Percentiles rank a stretch among this genome's conserved stretches.
Conservation (phyloP, 2,888 invertebrate genomes). For the Tenthredo distinguenda region DNA sequence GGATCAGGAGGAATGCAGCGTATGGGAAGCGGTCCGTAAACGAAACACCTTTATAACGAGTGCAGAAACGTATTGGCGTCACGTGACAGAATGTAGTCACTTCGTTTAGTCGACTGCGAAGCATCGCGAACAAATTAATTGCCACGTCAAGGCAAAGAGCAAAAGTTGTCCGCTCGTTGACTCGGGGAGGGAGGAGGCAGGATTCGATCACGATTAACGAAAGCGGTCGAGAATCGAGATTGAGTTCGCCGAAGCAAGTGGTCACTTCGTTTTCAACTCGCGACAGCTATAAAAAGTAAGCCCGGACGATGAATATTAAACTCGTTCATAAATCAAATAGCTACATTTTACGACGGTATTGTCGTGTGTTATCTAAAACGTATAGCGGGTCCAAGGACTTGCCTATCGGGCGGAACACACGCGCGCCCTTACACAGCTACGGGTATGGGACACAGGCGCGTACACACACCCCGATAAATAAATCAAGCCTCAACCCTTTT, state of each 20-base stretch:
- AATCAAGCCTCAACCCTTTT: slow-evolving; percentile 70
- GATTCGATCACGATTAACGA: slow-evolving; percentile 56
- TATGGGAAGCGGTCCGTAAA: slow-evolving; percentile 4
- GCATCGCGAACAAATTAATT: slow-evolving; percentile 19
- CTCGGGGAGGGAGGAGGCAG: slow-evolving; percentile 35
- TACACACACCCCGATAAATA: slow-evolving; percentile 64
- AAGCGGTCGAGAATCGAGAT: slow-evolving; percentile 29
- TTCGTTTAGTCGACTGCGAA: background rate
- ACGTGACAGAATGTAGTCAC: slow-evolving; percentile 29
- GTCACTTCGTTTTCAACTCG: slow-evolving; percentile 26
- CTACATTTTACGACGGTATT: slow-evolving; percentile 47
- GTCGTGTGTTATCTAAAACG: slow-evolving; percentile 52
- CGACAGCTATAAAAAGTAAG: slow-evolving; percentile 28
- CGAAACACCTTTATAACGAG: slow-evolving; percentile 25
- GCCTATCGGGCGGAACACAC: slow-evolving; percentile 52
- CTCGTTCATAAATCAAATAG: slow-evolving; percentile 43
- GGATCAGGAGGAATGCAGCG: slow-evolving; percentile 18
- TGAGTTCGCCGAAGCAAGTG: slow-evolving; percentile 28
- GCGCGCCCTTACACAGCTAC: slow-evolving; percentile 40
- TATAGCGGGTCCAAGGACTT: slow-evolving; percentile 56
- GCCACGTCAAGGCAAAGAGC: background rate
- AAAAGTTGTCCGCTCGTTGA: background rate
- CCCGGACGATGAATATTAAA: slow-evolving; percentile 51
- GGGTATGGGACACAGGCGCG: slow-evolving; percentile 44
- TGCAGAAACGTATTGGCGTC: slow-evolving; percentile 23